Evolutionary conservation across 2,113 vertebrate species (phyloP).

Genomic region (Taxidea taxus): DNA sequence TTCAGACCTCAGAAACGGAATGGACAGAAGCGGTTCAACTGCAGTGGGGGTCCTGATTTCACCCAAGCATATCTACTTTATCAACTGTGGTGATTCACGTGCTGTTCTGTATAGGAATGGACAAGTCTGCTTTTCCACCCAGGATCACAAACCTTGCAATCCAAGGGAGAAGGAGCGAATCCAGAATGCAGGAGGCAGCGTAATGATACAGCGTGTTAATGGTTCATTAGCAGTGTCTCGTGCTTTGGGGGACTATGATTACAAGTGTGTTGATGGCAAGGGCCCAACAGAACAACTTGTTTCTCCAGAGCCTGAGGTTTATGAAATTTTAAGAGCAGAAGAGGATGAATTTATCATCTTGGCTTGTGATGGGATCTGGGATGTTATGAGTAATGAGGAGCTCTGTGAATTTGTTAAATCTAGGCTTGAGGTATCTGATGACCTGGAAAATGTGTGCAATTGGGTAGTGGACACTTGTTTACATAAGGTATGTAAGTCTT

Average conservation of each 20-base stretch:
- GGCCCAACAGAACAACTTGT: constrained; percentile 99
- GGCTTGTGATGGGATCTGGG: constrained; percentile 99
- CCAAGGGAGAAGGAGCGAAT: constrained; percentile 98
- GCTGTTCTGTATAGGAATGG: constrained; percentile 94
- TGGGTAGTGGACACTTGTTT: constrained; percentile 99
- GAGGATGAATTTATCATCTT: constrained; percentile 97
- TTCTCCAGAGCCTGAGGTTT: constrained; percentile 98
- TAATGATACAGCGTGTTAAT: constrained; percentile 99
- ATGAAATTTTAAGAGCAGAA: constrained; percentile 92
- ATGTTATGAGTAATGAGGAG: constrained; percentile 99
- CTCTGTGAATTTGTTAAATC: constrained; percentile 97
- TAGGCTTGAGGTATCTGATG: constrained; percentile 94
- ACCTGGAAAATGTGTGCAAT: constrained; percentile 98
- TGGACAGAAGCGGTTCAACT: constrained; percentile 98
- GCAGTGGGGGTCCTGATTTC: constrained; percentile 96
- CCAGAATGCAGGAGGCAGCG: constrained; percentile 98
- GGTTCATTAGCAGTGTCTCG: constrained; percentile 97
- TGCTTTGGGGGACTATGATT: constrained; percentile 98
- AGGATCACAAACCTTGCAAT: constrained; percentile 99
- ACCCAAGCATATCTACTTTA: constrained; percentile 95
- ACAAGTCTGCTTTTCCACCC: constrained; percentile 97
- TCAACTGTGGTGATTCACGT: constrained; percentile 98
- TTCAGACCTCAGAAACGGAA: constrained; percentile 96
- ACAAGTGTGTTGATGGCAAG: constrained; percentile 98
- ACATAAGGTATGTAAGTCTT: constrained; percentile 93